A percentile compares a stretch with the other conserved stretches of the same genome.
Evolutionary conservation across 2,888 invertebrate genomes (phyloP).

Genomic region (Dusona sp.): DNA sequence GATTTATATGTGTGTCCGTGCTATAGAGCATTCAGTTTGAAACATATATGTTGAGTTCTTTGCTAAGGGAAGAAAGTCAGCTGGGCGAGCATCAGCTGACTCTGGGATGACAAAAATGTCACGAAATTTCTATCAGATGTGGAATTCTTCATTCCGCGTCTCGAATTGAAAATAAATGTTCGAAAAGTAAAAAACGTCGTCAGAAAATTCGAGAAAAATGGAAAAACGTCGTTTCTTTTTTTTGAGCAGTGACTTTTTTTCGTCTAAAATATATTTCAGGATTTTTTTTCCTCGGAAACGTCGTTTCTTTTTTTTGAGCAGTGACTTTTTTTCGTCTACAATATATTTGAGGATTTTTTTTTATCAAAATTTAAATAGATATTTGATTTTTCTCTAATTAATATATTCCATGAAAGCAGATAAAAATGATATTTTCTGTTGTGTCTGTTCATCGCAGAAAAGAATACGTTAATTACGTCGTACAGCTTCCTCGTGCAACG

Average conservation of each 20-base stretch:
- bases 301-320: background rate
- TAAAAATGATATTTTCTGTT: conserved; percentile 52
- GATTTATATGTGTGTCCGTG: background rate
- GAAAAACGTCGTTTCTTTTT: background rate
- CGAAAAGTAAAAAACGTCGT: background rate
- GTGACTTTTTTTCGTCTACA: background rate
- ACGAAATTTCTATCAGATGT: background rate
- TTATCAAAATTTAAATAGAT: background rate
- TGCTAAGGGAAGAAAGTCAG: conserved; percentile 16
- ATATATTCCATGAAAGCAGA: background rate
- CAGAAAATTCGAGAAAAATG: background rate
- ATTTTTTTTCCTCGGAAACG: background rate
- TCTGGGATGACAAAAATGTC: background rate
- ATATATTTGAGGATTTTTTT: background rate
- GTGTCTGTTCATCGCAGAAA: conserved; percentile 57
- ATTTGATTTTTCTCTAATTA: background rate
- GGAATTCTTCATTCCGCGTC: background rate
- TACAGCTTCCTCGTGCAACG: conserved; percentile 62
- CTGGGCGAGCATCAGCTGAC: conserved; percentile 43
- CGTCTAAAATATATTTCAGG: background rate
- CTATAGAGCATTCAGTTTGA: background rate
- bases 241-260: background rate
- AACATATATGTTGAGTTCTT: conserved; percentile 16
- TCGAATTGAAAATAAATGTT: background rate
- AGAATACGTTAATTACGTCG: conserved; percentile 64